phyloP scores from a whole-genome alignment of 2,888 invertebrate species.

The Ormyrus rosae region DNA sequence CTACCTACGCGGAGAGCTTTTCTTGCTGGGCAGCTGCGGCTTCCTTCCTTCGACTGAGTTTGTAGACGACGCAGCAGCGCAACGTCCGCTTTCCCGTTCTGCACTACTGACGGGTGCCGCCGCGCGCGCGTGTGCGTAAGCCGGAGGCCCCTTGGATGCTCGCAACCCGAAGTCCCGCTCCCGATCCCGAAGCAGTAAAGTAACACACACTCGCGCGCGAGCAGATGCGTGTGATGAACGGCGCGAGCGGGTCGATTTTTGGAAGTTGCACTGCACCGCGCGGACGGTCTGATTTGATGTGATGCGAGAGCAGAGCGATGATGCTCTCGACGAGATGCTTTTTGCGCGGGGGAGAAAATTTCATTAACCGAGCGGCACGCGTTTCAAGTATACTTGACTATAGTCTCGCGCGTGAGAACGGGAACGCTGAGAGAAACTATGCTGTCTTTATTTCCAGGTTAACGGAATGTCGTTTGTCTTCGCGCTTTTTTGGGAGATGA shows the following conservation, averaged over 20 bases:
- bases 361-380: constrained; percentile 19
- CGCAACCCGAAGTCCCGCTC: background rate
- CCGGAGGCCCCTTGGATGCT: constrained; percentile 8
- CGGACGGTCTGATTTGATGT: background rate
- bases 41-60: background rate
- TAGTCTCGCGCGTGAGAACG: constrained; percentile 36
- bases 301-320: too few relatives aligned
- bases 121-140: background rate
- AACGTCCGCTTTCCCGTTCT: background rate
- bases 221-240: background rate
- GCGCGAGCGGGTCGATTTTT: constrained; percentile 40
- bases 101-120: background rate
- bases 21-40: background rate
- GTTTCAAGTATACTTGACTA: too few relatives aligned
- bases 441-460: constrained; percentile 17
- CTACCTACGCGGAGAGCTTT: background rate
- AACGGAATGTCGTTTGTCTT: background rate
- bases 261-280: constrained; percentile 12
- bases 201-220: background rate
- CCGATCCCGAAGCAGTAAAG: background rate
- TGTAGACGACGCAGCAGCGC: background rate
- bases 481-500: background rate
- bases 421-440: constrained; percentile 22
- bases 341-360: constrained; percentile 15
- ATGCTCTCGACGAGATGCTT: background rate